Percentiles rank a stretch among this genome's conserved stretches.
Conservation (phyloP, 2,888 invertebrate species). For the Meteorus colon region DNA sequence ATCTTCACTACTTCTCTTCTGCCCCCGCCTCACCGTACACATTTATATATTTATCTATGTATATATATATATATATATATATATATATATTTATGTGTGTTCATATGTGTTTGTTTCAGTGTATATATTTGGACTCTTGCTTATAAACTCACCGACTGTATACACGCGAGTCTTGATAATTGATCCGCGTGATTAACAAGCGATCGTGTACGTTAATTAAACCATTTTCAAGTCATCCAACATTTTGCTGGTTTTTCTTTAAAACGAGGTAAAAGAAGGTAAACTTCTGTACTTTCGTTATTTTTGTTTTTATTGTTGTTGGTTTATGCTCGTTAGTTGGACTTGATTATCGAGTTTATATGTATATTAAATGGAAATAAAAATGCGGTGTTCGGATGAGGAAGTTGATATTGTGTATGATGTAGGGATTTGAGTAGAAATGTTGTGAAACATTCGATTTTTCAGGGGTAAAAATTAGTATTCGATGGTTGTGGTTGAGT, state of each 20-base stretch:
- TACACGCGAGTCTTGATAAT: conserved; percentile 27
- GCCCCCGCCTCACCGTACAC: background rate
- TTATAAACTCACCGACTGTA: conserved; percentile 12
- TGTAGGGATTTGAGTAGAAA: too few relatives aligned
- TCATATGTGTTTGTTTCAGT: background rate
- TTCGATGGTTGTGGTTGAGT: too few relatives aligned
- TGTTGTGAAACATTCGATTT: too few relatives aligned
- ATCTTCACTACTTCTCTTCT: background rate
- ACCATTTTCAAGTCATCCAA: conserved; percentile 40
- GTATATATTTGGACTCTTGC: conserved; percentile 12
- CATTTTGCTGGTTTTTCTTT: conserved; percentile 21
- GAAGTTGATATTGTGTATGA: too few relatives aligned
- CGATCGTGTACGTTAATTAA: conserved; percentile 43
- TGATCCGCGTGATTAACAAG: conserved; percentile 43
- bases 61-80: too few relatives aligned
- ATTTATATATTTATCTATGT: background rate
- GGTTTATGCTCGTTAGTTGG: background rate
- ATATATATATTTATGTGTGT: background rate
- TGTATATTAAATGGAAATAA: background rate
- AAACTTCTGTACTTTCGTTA: background rate
- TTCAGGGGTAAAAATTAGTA: too few relatives aligned
- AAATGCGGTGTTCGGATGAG: background rate
- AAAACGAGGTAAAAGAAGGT: background rate
- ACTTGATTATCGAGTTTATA: conserved; percentile 1
- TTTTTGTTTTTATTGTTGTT: background rate